These are phyloP conservation scores for Cinara cedri DNA, from an alignment of 2,888 invertebrate species.

Conservation along the genomic window DNA sequence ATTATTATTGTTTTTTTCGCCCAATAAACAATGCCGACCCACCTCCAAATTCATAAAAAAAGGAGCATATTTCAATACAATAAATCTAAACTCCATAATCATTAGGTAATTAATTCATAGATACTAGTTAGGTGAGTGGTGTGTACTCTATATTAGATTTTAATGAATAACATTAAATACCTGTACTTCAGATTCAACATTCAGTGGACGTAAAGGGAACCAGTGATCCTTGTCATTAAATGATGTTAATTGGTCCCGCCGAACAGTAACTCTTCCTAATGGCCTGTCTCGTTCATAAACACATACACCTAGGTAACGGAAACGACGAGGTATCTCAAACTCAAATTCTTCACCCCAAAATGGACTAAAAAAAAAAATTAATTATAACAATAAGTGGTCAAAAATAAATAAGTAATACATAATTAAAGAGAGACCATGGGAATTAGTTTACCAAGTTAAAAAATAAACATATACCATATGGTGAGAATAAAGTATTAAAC, in stretches of 20 bases:
- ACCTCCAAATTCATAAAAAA: no score
- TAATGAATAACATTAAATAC: conserved; percentile 62
- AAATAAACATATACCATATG: conserved; percentile 12
- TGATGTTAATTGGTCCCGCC: conserved; percentile 82
- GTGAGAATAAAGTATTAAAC: conserved; percentile 1
- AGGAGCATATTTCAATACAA: no score
- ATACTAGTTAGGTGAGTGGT: no score
- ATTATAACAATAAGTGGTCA: conserved; percentile 34
- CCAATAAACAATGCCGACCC: no score
- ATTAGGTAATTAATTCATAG: no score
- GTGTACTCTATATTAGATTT: conserved; percentile 3
- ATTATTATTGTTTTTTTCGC: no score
- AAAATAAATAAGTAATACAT: conserved; percentile 38
- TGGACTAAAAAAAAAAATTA: conserved; percentile 67
- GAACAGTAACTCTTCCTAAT: conserved; percentile 84
- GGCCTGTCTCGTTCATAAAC: conserved; percentile 85
- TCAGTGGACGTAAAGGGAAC: conserved; percentile 84
- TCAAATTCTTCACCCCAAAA: conserved; percentile 94
- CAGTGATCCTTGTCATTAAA: conserved; percentile 88
- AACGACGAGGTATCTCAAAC: conserved; percentile 88
- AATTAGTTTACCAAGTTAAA: not conserved
- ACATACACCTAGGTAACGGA: conserved; percentile 86
- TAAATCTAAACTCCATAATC: no score
- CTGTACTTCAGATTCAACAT: conserved; percentile 89
- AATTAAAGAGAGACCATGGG: conserved; percentile 37